These are phyloP conservation scores for Pogoniulus pusillus DNA, from an alignment of 2,797 vertebrate genomes.

Conservation along the genomic window DNA sequence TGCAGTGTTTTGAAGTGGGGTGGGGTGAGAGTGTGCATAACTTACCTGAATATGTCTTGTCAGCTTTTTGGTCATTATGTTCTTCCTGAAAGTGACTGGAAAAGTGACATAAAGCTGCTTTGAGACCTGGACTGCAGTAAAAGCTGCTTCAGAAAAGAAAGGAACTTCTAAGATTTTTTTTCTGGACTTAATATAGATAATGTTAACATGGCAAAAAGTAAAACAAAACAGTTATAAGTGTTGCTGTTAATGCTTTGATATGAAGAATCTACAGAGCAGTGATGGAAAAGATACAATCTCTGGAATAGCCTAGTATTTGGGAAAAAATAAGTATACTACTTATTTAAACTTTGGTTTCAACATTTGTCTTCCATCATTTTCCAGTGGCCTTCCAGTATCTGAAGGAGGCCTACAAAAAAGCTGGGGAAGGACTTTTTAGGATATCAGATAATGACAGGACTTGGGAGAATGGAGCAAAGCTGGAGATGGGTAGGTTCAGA, in stretches of 20 bases:
- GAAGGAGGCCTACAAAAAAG: no score
- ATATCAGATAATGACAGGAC: no score
- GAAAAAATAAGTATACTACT: neutral
- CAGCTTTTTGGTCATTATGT: conserved; percentile 20
- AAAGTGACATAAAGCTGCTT: conserved; percentile 29
- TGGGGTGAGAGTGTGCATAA: neutral
- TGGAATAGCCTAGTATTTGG: neutral
- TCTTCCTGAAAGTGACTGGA: neutral
- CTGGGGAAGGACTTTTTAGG: no score
- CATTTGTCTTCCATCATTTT: neutral
- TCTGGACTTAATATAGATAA: neutral
- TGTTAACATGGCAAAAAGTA: neutral
- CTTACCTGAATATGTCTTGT: neutral
- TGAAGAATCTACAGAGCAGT: neutral
- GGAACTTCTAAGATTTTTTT: neutral
- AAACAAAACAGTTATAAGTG: neutral
- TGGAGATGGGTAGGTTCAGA: no score
- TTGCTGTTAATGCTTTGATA: conserved; percentile 4
- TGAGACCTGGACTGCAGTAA: neutral
- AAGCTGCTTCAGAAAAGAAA: neutral
- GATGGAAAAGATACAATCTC: neutral
- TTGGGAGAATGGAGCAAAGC: no score
- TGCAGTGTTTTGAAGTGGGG: neutral
- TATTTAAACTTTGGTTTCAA: neutral
- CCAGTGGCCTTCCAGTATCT: no score